Evolutionary conservation across 2,888 invertebrate genomes (phyloP).

Genomic region (Acronicta aceris): DNA sequence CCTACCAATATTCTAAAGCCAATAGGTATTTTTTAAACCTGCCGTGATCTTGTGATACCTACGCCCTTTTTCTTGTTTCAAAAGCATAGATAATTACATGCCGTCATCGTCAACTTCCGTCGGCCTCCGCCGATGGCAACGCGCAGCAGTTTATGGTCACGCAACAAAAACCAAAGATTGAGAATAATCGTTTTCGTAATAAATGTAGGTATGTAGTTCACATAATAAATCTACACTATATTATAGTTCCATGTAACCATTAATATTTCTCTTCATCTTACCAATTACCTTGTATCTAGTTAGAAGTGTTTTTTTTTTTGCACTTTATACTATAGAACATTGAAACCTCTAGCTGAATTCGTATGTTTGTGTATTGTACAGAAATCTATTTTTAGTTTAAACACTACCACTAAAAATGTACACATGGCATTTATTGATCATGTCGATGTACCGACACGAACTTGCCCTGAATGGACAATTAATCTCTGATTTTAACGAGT

Average conservation of each 20-base stretch:
- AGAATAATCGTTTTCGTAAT: slow-evolving; percentile 38
- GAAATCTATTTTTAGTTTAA: too few relatives aligned
- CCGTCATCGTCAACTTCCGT: slow-evolving; percentile 81
- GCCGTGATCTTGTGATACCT: slow-evolving; percentile 17
- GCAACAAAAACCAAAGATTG: slow-evolving; percentile 64
- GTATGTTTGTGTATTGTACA: too few relatives aligned
- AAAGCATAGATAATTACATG: slow-evolving; percentile 66
- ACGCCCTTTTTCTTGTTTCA: slow-evolving; percentile 62
- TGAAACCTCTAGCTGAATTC: too few relatives aligned
- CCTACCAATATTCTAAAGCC: too few relatives aligned
- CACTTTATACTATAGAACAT: too few relatives aligned
- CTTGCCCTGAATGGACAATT: slow-evolving; percentile 76
- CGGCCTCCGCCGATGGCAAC: slow-evolving; percentile 72
- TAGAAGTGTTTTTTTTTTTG: not conserved
- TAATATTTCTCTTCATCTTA: not conserved
- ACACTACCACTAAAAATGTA: not conserved
- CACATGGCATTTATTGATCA: slow-evolving; percentile 55
- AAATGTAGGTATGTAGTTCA: slow-evolving; percentile 10
- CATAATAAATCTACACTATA: not conserved
- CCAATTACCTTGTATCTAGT: not conserved
- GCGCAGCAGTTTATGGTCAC: slow-evolving; percentile 71
- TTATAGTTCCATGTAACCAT: not conserved
- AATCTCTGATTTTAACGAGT: slow-evolving; percentile 80
- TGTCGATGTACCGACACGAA: slow-evolving; percentile 48
- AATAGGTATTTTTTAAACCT: too few relatives aligned